Evolutionary conservation across 2,113 vertebrate genomes (phyloP).

Genomic region (Pionites leucogaster): DNA sequence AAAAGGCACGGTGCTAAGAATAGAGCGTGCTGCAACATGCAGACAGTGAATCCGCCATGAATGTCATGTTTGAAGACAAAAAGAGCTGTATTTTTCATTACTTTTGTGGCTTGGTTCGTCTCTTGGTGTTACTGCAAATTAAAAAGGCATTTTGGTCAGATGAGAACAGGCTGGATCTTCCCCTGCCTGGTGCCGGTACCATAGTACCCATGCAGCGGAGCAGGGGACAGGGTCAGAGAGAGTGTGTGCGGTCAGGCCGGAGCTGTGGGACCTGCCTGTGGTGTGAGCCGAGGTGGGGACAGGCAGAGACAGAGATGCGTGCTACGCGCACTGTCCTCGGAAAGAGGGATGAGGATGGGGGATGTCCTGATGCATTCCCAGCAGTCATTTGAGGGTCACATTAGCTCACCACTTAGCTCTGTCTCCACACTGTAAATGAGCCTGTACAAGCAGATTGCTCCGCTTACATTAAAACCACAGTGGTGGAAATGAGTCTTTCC

Average conservation of each 20-base stretch:
- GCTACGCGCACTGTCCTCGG: rapidly evolving
- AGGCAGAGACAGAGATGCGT: not conserved
- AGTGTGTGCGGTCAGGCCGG: rapidly evolving
- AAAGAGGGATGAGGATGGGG: rapidly evolving
- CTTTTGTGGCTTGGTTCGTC: slow-evolving; percentile 13
- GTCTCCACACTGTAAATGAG: not conserved
- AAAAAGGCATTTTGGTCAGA: not conserved
- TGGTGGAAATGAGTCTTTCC: slow-evolving; percentile 25
- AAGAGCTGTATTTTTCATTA: slow-evolving; percentile 59
- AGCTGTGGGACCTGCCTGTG: not conserved
- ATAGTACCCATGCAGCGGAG: rapidly evolving
- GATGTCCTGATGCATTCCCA: not conserved
- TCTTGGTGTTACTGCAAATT: not conserved
- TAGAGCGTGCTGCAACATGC: slow-evolving; percentile 51
- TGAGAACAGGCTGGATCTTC: not conserved
- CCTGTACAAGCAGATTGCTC: slow-evolving; percentile 15
- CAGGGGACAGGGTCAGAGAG: rapidly evolving
- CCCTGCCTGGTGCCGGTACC: not conserved
- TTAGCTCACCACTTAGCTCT: slow-evolving; percentile 18
- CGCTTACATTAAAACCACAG: not conserved
- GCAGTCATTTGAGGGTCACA: not conserved
- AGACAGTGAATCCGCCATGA: slow-evolving; percentile 48
- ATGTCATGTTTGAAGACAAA: slow-evolving; percentile 65
- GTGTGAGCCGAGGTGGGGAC: not conserved
- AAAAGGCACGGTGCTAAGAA: slow-evolving; percentile 67